A percentile compares a stretch with the other conserved stretches of the same genome.
phyloP scores from a whole-genome alignment of 2,797 vertebrate species.

The Myripristis jacobus region DNA sequence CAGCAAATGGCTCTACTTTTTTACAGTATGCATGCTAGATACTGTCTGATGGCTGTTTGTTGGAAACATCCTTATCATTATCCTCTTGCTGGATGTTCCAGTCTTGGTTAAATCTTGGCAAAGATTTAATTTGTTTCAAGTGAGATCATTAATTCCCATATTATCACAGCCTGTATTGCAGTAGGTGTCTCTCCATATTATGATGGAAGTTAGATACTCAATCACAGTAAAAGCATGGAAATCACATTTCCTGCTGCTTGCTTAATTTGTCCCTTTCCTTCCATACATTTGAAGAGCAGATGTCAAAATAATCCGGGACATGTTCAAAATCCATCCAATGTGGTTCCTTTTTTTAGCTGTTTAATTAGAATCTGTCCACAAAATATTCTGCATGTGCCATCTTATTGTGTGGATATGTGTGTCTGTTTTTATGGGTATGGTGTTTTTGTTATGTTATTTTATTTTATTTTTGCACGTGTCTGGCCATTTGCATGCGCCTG shows the following conservation, averaged over 20 bases:
- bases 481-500: slow-evolving; percentile 7
- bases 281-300: background rate
- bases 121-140: no score
- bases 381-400: background rate
- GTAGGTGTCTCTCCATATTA: background rate
- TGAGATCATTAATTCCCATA: no score
- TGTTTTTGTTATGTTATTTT: background rate
- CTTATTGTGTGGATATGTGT: background rate
- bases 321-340: background rate
- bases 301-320: slow-evolving; percentile 4
- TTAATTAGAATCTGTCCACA: background rate
- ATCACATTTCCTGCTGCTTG: background rate
- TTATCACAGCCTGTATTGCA: background rate
- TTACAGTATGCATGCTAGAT: slow-evolving; percentile 4
- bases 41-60: background rate
- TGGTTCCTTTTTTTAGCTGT: background rate
- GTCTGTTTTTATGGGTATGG: slow-evolving; percentile 3
- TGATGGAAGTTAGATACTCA: background rate
- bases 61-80: no score
- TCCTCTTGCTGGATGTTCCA: no score
- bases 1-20: slow-evolving; percentile 34
- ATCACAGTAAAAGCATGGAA: background rate
- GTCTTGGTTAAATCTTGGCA: no score
- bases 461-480: background rate
- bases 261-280: background rate